These are phyloP conservation scores for Botia kubotai DNA, from an alignment of 2,797 vertebrate species.

Conservation along the genomic window DNA sequence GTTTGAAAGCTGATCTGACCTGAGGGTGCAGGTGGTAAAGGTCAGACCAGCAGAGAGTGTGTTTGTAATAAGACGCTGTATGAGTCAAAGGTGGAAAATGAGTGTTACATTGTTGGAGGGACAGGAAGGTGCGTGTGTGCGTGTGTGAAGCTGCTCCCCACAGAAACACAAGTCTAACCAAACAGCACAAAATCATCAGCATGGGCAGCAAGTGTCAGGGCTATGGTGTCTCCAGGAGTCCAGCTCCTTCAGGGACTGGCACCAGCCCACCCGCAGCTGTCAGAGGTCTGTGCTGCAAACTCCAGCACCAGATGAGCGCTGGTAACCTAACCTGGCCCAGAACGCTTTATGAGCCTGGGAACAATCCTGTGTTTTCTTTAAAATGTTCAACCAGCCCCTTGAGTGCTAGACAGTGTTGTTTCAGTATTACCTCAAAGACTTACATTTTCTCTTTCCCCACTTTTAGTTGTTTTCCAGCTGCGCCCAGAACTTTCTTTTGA, in stretches of 20 bases:
- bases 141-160: constrained; percentile 1
- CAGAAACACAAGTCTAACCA: constrained; percentile 64
- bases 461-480: neutral
- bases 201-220: constrained; percentile 57
- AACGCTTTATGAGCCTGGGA: constrained; percentile 66
- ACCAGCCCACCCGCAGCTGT: constrained; percentile 81
- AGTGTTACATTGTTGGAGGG: constrained; percentile 75
- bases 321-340: constrained; percentile 72
- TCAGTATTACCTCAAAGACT: constrained; percentile 12
- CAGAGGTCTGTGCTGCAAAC: constrained; percentile 60
- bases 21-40: constrained; percentile 74
- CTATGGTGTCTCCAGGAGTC: constrained; percentile 64
- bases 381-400: constrained; percentile 42
- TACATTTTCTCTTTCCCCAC: neutral
- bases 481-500: constrained; percentile 10
- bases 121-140: constrained; percentile 43
- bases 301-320: constrained; percentile 67
- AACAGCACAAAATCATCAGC: constrained; percentile 64
- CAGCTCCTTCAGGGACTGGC: constrained; percentile 74
- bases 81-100: constrained; percentile 81
- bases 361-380: constrained; percentile 62
- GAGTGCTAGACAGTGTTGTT: constrained; percentile 34
- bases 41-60: constrained; percentile 71
- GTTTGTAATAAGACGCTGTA: constrained; percentile 77
- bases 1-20: constrained; percentile 76